phyloP scores from a whole-genome alignment of 2,888 invertebrate genomes.

The Noctua janthina region DNA sequence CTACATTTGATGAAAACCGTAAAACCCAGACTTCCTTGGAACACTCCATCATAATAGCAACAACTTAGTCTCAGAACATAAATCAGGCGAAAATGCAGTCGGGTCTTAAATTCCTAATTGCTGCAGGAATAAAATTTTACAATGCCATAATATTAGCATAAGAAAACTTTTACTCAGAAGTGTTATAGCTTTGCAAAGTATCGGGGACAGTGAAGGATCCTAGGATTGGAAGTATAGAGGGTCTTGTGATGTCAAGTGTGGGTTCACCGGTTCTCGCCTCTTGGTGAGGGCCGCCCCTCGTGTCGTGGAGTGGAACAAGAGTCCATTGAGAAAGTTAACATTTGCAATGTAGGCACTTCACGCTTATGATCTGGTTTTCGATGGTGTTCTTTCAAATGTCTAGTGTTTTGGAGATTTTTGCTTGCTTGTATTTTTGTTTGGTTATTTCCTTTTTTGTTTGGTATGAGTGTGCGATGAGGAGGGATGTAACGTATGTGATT shows the following conservation, averaged over 20 bases:
- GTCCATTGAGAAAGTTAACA: conserved; percentile 67
- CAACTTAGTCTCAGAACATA: conserved; percentile 43
- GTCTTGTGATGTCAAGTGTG: conserved; percentile 57
- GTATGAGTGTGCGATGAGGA: no score
- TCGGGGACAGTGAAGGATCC: conserved; percentile 58
- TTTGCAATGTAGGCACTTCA: conserved; percentile 65
- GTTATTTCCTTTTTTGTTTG: not conserved
- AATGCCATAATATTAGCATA: conserved; percentile 56
- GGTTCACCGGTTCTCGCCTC: conserved; percentile 49
- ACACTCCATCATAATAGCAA: conserved; percentile 22
- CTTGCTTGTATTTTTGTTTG: conserved; percentile 3
- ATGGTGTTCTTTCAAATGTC: conserved; percentile 32
- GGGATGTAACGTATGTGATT: not conserved
- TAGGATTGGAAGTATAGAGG: conserved; percentile 45
- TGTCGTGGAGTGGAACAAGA: conserved; percentile 66
- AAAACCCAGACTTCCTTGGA: conserved; percentile 16
- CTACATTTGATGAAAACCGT: conserved; percentile 4
- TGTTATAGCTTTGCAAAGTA: conserved; percentile 50
- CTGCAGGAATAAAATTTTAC: conserved; percentile 44
- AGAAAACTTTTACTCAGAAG: conserved; percentile 42
- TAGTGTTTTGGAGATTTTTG: conserved; percentile 13
- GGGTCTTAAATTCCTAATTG: conserved; percentile 41
- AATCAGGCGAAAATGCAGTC: conserved; percentile 45
- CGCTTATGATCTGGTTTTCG: conserved; percentile 51
- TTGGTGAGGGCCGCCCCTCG: conserved; percentile 58